Evolutionary conservation across 2,113 vertebrate genomes (phyloP).

Genomic region (Panurus biarmicus): DNA sequence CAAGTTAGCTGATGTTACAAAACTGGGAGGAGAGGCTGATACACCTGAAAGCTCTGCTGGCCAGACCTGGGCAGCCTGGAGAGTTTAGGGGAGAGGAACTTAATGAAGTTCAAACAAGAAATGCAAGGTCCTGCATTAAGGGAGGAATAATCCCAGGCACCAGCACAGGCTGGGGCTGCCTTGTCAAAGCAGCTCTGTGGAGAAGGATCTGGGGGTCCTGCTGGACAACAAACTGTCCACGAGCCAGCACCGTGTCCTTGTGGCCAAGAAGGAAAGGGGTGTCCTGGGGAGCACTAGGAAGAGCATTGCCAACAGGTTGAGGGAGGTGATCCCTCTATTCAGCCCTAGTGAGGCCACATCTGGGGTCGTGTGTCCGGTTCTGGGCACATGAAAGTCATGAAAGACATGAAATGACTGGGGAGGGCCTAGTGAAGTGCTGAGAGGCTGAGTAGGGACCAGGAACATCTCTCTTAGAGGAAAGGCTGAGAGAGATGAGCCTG

Average conservation of each 20-base stretch:
- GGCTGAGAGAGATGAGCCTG: background rate
- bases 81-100: fast-evolving
- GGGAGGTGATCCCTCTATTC: background rate
- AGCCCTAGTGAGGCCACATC: background rate
- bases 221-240: background rate
- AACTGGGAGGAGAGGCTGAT: background rate
- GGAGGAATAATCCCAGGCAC: background rate
- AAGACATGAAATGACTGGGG: fast-evolving
- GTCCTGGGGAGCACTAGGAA: background rate
- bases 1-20: background rate
- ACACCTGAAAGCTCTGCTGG: background rate
- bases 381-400: background rate
- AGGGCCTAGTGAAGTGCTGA: background rate
- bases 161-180: background rate
- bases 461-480: background rate
- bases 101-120: background rate
- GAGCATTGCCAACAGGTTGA: background rate
- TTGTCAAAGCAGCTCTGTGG: background rate
- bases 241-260: background rate
- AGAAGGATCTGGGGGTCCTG: background rate
- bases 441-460: background rate
- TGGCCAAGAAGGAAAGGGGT: background rate
- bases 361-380: background rate
- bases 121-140: background rate
- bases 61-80: background rate